Conservation (phyloP, 2,888 invertebrate genomes). For the Belgica antarctica region DNA sequence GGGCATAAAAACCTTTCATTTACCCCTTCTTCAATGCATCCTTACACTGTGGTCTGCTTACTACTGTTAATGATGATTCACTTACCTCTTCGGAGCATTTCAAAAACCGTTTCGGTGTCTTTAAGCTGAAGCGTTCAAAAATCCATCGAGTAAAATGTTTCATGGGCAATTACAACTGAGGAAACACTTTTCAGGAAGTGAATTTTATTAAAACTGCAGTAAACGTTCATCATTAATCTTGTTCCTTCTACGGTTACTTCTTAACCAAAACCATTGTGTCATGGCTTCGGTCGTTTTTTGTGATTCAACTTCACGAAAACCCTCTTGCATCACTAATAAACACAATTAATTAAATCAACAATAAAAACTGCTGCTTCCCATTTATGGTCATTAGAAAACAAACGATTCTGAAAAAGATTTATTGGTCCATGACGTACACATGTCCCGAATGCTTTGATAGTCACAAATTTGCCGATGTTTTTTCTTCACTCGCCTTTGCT, state of each 20-base stretch:
- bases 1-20: too few relatives aligned
- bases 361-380: slow-evolving; percentile 33
- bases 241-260: slow-evolving; percentile 26
- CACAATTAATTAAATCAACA: slow-evolving; percentile 39
- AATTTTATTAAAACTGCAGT: slow-evolving; percentile 20
- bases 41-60: too few relatives aligned
- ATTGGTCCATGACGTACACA: slow-evolving; percentile 11
- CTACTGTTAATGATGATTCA: too few relatives aligned
- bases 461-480: slow-evolving; percentile 27
- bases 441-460: slow-evolving; percentile 6
- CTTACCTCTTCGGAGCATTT: too few relatives aligned
- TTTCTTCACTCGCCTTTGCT: not conserved
- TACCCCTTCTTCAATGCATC: too few relatives aligned
- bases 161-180: not conserved
- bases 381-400: slow-evolving; percentile 39
- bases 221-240: slow-evolving; percentile 31
- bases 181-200: not conserved
- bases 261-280: not conserved
- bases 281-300: not conserved
- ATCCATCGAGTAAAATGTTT: not conserved
- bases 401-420: slow-evolving; percentile 40
- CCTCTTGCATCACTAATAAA: slow-evolving; percentile 26
- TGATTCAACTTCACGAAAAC: not conserved
- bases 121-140: too few relatives aligned
- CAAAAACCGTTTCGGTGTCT: too few relatives aligned